Percentiles rank a stretch among this genome's conserved stretches.
Evolutionary conservation across 2,113 vertebrate species (phyloP).

Genomic region (Benitochromis conjunctus): DNA sequence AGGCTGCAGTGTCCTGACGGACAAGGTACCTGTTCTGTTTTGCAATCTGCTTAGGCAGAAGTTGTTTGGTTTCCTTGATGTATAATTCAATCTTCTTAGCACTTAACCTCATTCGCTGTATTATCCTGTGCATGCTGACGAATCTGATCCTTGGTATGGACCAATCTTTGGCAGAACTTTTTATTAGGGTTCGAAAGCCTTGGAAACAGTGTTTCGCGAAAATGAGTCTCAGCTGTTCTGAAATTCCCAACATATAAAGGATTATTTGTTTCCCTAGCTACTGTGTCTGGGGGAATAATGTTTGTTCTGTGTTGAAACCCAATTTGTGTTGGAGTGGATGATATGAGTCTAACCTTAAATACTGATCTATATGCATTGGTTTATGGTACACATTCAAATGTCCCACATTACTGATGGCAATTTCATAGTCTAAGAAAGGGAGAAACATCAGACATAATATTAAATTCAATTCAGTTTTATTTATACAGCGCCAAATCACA

Average conservation of each 20-base stretch:
- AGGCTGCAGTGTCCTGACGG: not conserved
- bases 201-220: not conserved
- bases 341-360: not conserved
- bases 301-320: not conserved
- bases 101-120: not conserved
- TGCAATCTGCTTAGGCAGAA: not conserved
- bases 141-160: not conserved
- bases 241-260: too few relatives aligned
- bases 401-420: not conserved
- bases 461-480: not conserved
- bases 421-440: not conserved
- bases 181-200: not conserved
- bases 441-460: not conserved
- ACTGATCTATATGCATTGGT: not conserved
- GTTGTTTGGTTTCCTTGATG: not conserved
- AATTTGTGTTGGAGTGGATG: not conserved
- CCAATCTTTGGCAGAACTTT: not conserved
- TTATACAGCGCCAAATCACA: too few relatives aligned
- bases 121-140: not conserved
- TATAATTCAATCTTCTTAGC: not conserved
- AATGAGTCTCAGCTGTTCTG: not conserved
- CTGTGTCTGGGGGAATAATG: not conserved
- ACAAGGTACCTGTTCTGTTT: not conserved
- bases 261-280: not conserved
- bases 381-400: not conserved